Percentiles rank a stretch among this genome's conserved stretches.
phyloP scores from a whole-genome alignment of 1,140 invertebrate species.

The Ylistrum balloti region DNA sequence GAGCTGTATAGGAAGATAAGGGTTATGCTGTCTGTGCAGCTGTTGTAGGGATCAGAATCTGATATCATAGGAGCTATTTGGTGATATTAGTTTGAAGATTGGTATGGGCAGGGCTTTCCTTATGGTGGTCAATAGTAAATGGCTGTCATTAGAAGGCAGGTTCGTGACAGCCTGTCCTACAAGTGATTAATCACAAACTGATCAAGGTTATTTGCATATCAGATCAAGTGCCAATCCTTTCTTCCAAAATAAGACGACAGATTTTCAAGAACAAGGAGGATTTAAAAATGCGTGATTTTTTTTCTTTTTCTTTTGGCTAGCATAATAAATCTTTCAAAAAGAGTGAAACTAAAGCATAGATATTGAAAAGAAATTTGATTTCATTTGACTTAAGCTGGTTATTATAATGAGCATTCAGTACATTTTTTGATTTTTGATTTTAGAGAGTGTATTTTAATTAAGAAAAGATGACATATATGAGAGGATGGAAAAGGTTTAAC shows the following conservation, averaged over 20 bases:
- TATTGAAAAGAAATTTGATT: not conserved
- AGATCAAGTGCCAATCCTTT: not conserved
- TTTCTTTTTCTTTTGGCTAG: not conserved
- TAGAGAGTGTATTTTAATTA: too few species aligned
- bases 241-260: not conserved
- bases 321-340: not conserved
- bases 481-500: too few species aligned
- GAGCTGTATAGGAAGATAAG: slow-evolving; percentile 4
- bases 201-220: slow-evolving; percentile 28
- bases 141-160: not conserved
- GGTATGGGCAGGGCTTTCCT: not conserved
- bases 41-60: not conserved
- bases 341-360: not conserved
- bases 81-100: slow-evolving; percentile 7
- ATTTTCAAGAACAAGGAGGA: slow-evolving; percentile 26
- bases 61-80: not conserved
- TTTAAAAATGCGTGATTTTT: not conserved
- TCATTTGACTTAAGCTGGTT: not conserved
- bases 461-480: too few species aligned
- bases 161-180: not conserved
- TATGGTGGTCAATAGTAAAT: slow-evolving; percentile 20
- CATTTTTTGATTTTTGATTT: too few species aligned
- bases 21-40: not conserved
- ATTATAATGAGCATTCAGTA: not conserved
- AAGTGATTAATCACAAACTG: slow-evolving; percentile 4